Evolutionary conservation across 2,113 vertebrate species (phyloP).

Genomic region (Cranoglanis bouderius): DNA sequence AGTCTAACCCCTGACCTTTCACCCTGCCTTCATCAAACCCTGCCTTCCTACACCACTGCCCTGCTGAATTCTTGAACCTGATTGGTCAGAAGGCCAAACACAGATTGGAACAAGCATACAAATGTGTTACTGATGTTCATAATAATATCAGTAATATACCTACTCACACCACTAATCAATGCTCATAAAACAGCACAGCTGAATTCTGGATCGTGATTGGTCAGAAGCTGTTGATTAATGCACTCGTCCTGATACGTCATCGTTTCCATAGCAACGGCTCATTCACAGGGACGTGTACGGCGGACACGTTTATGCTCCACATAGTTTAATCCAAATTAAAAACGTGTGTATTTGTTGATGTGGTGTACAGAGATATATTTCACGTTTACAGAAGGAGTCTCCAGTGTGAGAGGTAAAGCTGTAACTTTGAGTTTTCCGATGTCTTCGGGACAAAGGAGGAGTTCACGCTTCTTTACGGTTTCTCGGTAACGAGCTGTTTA

Average conservation of each 20-base stretch:
- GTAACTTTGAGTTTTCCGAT: background rate
- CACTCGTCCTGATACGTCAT: background rate
- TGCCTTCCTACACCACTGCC: background rate
- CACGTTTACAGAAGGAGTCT: background rate
- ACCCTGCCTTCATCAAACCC: slow-evolving; percentile 3
- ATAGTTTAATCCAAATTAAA: too few species aligned
- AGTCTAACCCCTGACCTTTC: slow-evolving; percentile 15
- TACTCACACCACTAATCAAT: too few species aligned
- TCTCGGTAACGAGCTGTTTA: too few species aligned
- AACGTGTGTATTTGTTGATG: too few species aligned
- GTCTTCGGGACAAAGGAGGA: background rate
- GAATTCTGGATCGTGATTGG: background rate
- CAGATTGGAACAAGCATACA: background rate
- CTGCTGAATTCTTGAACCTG: background rate
- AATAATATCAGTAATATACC: too few species aligned
- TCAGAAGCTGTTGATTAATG: background rate
- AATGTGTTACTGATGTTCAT: too few species aligned
- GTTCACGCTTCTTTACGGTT: background rate
- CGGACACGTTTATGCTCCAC: too few species aligned
- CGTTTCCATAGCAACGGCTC: background rate
- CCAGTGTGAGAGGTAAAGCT: background rate
- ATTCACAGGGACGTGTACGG: too few species aligned
- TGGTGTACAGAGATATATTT: too few species aligned
- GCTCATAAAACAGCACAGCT: too few species aligned
- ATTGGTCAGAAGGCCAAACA: background rate